A percentile compares a stretch with the other conserved stretches of the same genome.
phyloP scores from a whole-genome alignment of 2,113 vertebrate species.

The Erythrocercus mccallii region DNA sequence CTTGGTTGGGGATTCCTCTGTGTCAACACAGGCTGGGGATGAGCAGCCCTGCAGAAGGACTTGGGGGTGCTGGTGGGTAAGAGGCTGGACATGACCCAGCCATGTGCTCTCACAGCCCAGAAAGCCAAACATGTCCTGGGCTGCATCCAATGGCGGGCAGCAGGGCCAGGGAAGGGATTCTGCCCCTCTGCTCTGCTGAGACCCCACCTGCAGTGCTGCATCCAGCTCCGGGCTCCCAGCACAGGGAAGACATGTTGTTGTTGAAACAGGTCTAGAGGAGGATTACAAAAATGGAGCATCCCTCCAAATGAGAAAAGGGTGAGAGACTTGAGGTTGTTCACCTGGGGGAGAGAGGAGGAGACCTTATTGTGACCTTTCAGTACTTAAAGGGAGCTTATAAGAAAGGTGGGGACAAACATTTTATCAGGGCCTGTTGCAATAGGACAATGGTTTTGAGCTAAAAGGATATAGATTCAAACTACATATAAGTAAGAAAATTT shows the following conservation, averaged over 20 bases:
- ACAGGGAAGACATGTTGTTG: background rate
- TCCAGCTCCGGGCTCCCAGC: background rate
- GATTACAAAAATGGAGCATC: background rate
- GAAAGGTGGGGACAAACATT: background rate
- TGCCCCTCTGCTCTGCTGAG: background rate
- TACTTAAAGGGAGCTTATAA: background rate
- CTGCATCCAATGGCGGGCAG: background rate
- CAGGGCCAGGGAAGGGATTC: background rate
- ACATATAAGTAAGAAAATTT: background rate
- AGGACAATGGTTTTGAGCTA: background rate
- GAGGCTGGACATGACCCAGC: background rate
- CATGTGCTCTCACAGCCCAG: background rate
- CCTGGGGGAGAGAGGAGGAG: background rate
- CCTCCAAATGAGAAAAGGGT: background rate
- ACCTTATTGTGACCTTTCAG: background rate
- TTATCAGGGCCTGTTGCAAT: background rate
- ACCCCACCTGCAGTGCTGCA: background rate
- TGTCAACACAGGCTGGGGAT: background rate
- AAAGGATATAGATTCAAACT: background rate
- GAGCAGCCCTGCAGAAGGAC: background rate
- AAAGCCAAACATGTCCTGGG: accelerated
- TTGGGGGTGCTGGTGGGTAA: background rate
- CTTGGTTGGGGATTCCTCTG: accelerated
- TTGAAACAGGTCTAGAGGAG: background rate
- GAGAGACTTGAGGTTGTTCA: background rate